Evolutionary conservation across 2,797 vertebrate genomes (phyloP).

Genomic region (Knipowitschia caucasica): DNA sequence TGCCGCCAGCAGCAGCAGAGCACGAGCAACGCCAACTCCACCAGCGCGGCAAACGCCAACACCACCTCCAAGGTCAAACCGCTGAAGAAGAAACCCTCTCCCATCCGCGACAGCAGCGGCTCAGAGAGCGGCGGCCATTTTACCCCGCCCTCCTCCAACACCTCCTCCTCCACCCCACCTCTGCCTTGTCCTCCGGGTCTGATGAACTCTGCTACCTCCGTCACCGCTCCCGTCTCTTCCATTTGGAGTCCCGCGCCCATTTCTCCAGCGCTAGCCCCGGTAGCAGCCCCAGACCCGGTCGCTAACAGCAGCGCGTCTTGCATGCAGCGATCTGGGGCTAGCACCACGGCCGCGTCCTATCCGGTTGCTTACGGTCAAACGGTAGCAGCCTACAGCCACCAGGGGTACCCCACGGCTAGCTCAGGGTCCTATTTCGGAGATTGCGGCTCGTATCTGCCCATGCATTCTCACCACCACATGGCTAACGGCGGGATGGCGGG

Average conservation of each 20-base stretch:
- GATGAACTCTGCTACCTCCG: slow-evolving; percentile 64
- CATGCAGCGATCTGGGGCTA: slow-evolving; percentile 86
- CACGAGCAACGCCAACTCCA: slow-evolving; percentile 60
- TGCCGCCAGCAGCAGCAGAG: slow-evolving; percentile 91
- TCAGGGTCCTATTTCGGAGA: slow-evolving; percentile 89
- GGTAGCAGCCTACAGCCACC: slow-evolving; percentile 85
- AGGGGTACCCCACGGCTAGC: slow-evolving; percentile 80
- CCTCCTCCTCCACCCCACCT: slow-evolving; percentile 81
- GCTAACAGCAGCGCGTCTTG: slow-evolving; percentile 83
- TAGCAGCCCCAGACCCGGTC: slow-evolving; percentile 78
- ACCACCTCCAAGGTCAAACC: slow-evolving; percentile 84
- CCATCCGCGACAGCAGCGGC: slow-evolving; percentile 86
- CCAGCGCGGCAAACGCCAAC: not conserved
- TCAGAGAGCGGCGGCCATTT: slow-evolving; percentile 95
- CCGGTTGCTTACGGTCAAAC: slow-evolving; percentile 88
- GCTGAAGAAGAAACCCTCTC: slow-evolving; percentile 91
- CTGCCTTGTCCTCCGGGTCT: slow-evolving; percentile 66
- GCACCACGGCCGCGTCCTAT: slow-evolving; percentile 77
- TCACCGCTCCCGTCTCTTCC: slow-evolving; percentile 82
- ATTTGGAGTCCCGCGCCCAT: slow-evolving; percentile 97
- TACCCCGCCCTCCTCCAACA: slow-evolving; percentile 85
- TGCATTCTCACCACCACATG: slow-evolving; percentile 95
- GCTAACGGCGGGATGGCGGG: slow-evolving; percentile 79
- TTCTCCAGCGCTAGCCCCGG: slow-evolving; percentile 81
- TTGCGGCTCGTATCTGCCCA: slow-evolving; percentile 91